Evolutionary conservation across 23 tunicate genomes (phyloP), one percentile per base, ranked within the genome.

Genomic region (Halocynthia roretzi): DNA sequence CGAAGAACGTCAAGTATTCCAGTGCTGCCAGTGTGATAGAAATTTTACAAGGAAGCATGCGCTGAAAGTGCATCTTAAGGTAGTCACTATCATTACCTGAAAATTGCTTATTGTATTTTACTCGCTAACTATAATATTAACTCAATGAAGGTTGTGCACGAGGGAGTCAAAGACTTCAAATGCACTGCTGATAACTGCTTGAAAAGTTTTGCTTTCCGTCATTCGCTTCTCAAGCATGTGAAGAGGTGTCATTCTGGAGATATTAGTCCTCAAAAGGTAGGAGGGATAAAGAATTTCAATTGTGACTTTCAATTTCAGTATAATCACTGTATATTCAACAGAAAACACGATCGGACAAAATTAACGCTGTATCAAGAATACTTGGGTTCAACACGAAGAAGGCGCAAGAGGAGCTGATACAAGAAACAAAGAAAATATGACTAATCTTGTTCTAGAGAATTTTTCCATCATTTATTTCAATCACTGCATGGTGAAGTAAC

Each of bases 21-120:
- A 82, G 50, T 87, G 93, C 55, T 19, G 56, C 0, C 74, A 82
- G 21, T 87, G 93, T 63, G 76, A 82, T 8, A 61, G 80, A 7
- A 87, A 82, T 7, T 87, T 87, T 77, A 85, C 85, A 14, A 82
- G 72, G 23, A 87, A 87, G 61, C 51, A 14, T 77, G 85, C 85
- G 63, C 40, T 87, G 51, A 87, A 77, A 51, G 68, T 67, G 9
- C 93, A 87, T 72, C 31, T 87, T 0, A 77, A 70, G 56, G 85
- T 81, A 70, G 57, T 20, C 44, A 31, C 44, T 31, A 31, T 31
- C 44, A 31, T 31, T 4, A 31, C 44, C 44, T 31, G 44, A 31
- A 31, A 31, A 31, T 31, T 31, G 44, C 44, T 31, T 31, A 31
- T 31, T 31, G 44, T 31, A 31, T 31, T 68, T 2, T 15, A 68